Conservation (phyloP, 2,113 vertebrate genomes). For the Cyanistes caeruleus region DNA sequence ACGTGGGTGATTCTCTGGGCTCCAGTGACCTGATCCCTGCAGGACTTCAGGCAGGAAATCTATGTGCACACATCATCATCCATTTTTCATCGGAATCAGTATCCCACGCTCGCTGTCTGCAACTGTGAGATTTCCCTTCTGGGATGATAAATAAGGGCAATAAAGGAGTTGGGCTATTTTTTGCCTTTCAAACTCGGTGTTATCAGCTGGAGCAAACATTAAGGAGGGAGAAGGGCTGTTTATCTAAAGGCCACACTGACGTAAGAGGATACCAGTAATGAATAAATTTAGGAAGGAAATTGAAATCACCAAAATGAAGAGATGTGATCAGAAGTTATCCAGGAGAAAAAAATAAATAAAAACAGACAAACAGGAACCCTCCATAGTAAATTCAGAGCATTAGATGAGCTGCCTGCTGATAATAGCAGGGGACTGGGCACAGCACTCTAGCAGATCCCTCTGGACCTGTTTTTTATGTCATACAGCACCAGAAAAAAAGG, state of each 20-base stretch:
- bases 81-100: neutral
- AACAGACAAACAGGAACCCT: neutral
- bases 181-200: neutral
- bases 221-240: neutral
- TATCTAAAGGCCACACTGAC: neutral
- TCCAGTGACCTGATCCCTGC: neutral
- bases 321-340: neutral
- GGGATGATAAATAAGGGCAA: neutral
- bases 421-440: neutral
- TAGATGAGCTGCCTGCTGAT: neutral
- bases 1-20: neutral
- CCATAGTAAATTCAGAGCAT: neutral
- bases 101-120: neutral
- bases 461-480: neutral
- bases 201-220: constrained; percentile 10
- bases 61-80: neutral
- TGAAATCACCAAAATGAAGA: neutral
- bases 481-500: neutral
- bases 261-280: neutral
- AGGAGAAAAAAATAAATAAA: too few relatives aligned
- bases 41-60: neutral
- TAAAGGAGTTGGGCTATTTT: neutral
- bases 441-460: neutral
- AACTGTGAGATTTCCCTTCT: neutral
- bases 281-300: constrained; percentile 36